Evolutionary conservation across 2,888 invertebrate species (phyloP), one percentile per base, ranked within the genome.

Genomic region (Drymonia ruficornis): DNA sequence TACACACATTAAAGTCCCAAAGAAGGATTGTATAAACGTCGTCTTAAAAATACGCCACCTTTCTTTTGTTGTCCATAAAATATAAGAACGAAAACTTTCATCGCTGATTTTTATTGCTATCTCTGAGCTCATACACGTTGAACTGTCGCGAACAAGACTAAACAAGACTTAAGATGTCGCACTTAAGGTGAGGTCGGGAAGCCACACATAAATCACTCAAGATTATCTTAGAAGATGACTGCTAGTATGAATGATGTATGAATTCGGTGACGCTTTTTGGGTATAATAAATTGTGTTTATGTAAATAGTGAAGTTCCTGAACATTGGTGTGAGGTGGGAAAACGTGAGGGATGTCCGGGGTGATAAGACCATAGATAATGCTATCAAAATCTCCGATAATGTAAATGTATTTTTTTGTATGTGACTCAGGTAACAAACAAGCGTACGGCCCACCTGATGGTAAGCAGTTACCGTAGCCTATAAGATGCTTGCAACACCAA

Each of bases 141-240:
- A 29, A 46, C 46, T 47, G 47, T 47, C 47, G 34, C 18, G 47
- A 47, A 47, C 34, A 34, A 31, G 34, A 34, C 34, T 47, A 47
- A 47, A 34, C 18, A 34, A 47, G 16, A 31, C 34, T 34, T n/a
- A 11, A 18, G 36, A 16, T 19, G 28, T 36, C 45, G 16, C 23
- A 52, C 34, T n/a, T 36, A 29, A 19, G 43, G 29, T 43, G 31
- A 45, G 16, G 50, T 31, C 46, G 31, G 12, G 34, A 1, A 4
- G 16, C 34, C 15, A 34, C 31, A 23, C 55, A 61, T 61, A 61
- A 58, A 61, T 61, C 61, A 61, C 56, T 45, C 19, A 18, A 56
- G 58, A 58, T 61, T 61, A 61, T 61, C 61, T 50, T 12, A 36
- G 36, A 34, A 53, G 53, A 58, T 57, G 57, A 55, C 58, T 49